Conservation (phyloP, 2,113 vertebrate species). For the Eupsittula cactorum region DNA sequence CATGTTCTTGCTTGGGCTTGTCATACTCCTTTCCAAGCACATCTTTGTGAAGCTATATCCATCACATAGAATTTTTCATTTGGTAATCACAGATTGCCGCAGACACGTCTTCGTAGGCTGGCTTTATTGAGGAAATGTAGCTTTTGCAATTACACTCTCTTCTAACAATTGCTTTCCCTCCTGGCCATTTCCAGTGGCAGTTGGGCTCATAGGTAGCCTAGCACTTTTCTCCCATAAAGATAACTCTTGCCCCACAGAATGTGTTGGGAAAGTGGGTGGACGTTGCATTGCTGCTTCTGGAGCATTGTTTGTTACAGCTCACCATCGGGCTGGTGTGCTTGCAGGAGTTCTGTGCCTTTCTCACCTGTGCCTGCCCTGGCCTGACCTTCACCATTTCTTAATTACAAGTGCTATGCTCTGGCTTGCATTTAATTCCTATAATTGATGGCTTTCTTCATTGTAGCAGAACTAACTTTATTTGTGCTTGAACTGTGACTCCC, state of each 20-base stretch:
- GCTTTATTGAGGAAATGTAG: neutral
- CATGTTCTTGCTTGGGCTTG: neutral
- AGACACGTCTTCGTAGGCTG: neutral
- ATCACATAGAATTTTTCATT: neutral
- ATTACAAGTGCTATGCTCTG: neutral
- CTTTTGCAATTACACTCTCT: neutral
- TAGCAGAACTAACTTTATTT: neutral
- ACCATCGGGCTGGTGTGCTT: rapidly evolving
- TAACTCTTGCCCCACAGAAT: neutral
- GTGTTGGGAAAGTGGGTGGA: neutral
- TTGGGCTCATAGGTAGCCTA: neutral
- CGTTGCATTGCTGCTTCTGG: neutral
- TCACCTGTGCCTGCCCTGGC: neutral
- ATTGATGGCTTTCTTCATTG: neutral
- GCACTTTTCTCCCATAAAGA: neutral
- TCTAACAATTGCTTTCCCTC: neutral
- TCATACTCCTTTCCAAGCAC: neutral
- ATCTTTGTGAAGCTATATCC: neutral
- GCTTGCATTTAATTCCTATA: neutral
- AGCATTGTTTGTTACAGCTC: neutral
- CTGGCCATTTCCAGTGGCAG: neutral
- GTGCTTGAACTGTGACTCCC: neutral
- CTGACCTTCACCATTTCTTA: neutral
- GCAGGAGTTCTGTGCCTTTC: neutral
- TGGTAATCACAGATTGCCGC: neutral